Percentiles rank a stretch among this genome's conserved stretches.
Conservation (phyloP, 2,113 vertebrate species). For the Ibidorhyncha struthersii region DNA sequence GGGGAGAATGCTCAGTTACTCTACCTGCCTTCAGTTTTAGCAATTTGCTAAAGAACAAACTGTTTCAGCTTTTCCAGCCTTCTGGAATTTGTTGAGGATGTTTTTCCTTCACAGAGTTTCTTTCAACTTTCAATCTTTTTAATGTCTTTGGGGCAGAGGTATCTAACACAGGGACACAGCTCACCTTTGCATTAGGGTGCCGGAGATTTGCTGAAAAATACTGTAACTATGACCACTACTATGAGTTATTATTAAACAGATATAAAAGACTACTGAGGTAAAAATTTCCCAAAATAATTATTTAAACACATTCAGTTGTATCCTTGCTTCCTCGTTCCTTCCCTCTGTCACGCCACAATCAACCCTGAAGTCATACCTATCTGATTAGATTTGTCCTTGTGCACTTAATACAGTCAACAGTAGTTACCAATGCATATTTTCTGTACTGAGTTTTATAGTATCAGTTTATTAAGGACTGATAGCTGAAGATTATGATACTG, state of each 20-base stretch:
- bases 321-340: neutral
- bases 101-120: neutral
- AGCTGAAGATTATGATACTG: conserved; percentile 9
- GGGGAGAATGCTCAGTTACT: neutral
- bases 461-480: conserved; percentile 22
- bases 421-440: conserved; percentile 25
- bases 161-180: neutral
- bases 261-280: neutral
- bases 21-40: neutral
- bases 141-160: neutral
- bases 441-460: conserved; percentile 44
- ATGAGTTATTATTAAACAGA: neutral
- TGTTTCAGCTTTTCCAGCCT: neutral
- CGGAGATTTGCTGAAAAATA: neutral
- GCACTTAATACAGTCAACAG: neutral
- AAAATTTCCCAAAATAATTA: neutral
- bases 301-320: neutral
- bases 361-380: neutral
- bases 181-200: neutral
- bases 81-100: neutral
- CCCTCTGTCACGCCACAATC: neutral
- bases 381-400: conserved; percentile 16
- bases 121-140: neutral
- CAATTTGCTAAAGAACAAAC: neutral
- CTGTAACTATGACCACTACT: neutral